Evolutionary conservation across 2,888 invertebrate species (phyloP).

Genomic region (Phoronis australis): DNA sequence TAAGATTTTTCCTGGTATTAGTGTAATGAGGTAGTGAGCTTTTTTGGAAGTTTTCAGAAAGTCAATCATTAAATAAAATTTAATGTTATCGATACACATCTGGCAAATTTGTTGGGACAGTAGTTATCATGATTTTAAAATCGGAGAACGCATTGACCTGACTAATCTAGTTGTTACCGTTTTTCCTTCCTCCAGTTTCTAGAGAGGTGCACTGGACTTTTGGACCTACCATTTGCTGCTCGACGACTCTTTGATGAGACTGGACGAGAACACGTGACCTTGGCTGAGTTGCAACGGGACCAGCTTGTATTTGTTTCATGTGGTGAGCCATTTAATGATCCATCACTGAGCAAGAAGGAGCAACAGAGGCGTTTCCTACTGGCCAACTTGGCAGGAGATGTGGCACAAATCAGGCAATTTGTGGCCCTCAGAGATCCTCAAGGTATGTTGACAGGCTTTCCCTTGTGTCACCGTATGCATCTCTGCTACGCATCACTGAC

Average conservation of each 20-base stretch:
- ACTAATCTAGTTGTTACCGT: no score
- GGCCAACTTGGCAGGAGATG: slow-evolving; percentile 44
- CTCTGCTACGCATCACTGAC: background rate
- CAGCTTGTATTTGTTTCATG: slow-evolving; percentile 46
- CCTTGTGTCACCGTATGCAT: background rate
- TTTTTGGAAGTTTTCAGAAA: no score
- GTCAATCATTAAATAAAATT: no score
- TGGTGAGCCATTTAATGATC: slow-evolving; percentile 51
- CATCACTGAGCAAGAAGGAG: slow-evolving; percentile 42
- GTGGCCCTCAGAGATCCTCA: slow-evolving; percentile 42
- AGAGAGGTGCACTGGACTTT: slow-evolving; percentile 42
- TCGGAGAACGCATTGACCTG: no score
- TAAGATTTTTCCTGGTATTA: no score
- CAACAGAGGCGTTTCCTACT: slow-evolving; percentile 45
- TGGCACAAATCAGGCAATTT: slow-evolving; percentile 46
- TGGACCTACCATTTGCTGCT: slow-evolving; percentile 49
- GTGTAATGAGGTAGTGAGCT: no score
- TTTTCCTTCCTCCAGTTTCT: slow-evolving; percentile 42
- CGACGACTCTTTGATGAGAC: slow-evolving; percentile 46
- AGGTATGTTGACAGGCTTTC: slow-evolving; percentile 23
- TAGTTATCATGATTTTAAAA: no score
- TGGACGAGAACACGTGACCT: slow-evolving; percentile 46
- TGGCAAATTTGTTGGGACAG: no score
- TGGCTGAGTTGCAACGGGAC: slow-evolving; percentile 39
- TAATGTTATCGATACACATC: no score